Base-by-base conservation (phyloP, 2,113 vertebrate species). In the Loxodonta africana region DNA sequence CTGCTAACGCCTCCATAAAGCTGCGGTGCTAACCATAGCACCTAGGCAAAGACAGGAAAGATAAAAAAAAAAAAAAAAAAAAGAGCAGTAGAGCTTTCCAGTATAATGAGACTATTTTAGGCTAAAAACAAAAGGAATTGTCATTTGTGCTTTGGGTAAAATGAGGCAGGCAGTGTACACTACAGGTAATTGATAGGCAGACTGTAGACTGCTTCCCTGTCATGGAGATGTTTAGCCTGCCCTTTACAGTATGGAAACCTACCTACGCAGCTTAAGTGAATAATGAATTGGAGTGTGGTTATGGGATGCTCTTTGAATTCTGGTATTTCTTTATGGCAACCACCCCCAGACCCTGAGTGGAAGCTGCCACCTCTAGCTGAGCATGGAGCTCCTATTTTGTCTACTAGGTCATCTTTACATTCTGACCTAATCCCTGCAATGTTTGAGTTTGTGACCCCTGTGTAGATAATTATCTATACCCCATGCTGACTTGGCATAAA, bases 271-370 rank as follows among this genome's bases (percentile, higher is more conserved):
- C 30, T 37, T 62, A 20, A 6, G 17, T 4, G 21, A 8, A 4
- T 44, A 26, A 18, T 2, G 12, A 10, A 0, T 5, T 20, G 1
- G 5, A 0, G 33, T 12, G n/a, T 17, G 51, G 17, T n/a, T 14
- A 5, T 3, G 14, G 33, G 26, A 37, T 37, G 67, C 23, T 46
- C 87, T 77, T 46, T 23, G 90, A 63, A 53, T 53, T 23, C 62
- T 15, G 12, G 28, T 15, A 1, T 67, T 83, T 11, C 51, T 63
- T 69, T 41, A 7, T 2, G 44, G 69, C 6, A 62, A 21, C 1
- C 3, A 2, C 5, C 8, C 1, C 0, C 6, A 1, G 28, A 23
- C 9, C 8, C 44, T 33, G n/a, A 83, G 20, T 2, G 10, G 5
- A 65, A 48, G 65, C 23, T 41, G 1, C 12, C 23, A n/a, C 2